These are phyloP conservation scores for Alcedo atthis DNA, from an alignment of 2,797 vertebrate species.

Conservation along the genomic window DNA sequence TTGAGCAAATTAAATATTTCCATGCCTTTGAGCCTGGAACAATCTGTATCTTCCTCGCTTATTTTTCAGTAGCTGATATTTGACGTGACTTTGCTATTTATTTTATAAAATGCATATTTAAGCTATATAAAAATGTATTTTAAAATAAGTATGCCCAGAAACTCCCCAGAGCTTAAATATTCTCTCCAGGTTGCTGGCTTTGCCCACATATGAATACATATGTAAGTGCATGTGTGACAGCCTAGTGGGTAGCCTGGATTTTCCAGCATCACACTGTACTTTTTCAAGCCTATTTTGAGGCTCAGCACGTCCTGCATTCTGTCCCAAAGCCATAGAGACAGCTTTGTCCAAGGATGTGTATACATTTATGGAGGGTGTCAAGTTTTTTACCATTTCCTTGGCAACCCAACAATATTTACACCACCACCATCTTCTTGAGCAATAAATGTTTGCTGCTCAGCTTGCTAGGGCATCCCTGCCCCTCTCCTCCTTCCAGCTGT, in stretches of 20 bases:
- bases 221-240: background rate
- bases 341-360: slow-evolving; percentile 12
- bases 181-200: background rate
- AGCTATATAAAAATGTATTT: background rate
- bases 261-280: background rate
- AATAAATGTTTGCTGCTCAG: background rate
- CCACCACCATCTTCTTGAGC: background rate
- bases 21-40: background rate
- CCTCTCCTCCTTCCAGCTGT: background rate
- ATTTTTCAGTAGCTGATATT: background rate
- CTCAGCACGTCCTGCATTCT: background rate
- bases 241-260: background rate
- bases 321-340: background rate
- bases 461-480: background rate
- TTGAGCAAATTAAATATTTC: background rate
- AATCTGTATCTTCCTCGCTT: background rate
- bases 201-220: fast-evolving
- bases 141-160: background rate
- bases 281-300: slow-evolving; percentile 4
- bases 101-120: background rate
- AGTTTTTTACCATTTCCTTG: slow-evolving; percentile 26
- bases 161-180: background rate
- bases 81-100: background rate
- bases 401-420: slow-evolving; percentile 46
- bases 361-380: background rate